Conservation (phyloP, 2,888 invertebrate species). For the Meloe dianella region DNA sequence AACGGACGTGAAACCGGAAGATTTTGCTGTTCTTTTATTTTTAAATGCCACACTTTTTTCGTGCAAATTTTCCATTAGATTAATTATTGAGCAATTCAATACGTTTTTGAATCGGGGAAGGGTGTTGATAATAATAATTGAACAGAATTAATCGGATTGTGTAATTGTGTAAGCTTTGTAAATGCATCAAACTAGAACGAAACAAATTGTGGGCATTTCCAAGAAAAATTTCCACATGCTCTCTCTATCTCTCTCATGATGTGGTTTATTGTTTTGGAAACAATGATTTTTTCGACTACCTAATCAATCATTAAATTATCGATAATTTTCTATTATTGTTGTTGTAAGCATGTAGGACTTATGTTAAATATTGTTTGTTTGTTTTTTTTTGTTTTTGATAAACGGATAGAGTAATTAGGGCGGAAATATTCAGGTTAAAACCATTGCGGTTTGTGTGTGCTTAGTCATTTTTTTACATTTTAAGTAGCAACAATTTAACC, state of each 20-base stretch:
- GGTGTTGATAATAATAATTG: too few relatives aligned
- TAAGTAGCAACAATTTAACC: background rate
- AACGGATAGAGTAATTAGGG: constrained; percentile 19
- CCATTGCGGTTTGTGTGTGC: background rate
- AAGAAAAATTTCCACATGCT: background rate
- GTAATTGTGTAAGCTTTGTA: background rate
- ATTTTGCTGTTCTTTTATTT: background rate
- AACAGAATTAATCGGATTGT: background rate
- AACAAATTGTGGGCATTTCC: background rate
- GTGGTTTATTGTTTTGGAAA: background rate
- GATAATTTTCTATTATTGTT: background rate
- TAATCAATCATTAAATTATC: too few relatives aligned
- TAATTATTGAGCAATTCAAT: background rate
- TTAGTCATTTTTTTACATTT: background rate
- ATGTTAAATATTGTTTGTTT: background rate
- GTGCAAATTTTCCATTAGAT: background rate
- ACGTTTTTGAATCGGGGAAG: too few relatives aligned
- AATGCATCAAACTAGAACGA: background rate
- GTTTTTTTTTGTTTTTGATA: background rate
- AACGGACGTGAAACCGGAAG: constrained; percentile 2
- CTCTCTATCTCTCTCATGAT: too few relatives aligned
- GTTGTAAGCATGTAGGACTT: background rate
- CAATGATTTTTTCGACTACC: too few relatives aligned
- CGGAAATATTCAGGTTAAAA: constrained; percentile 26
- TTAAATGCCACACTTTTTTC: background rate